Evolutionary conservation across 2,797 vertebrate species (phyloP).

Genomic region (Hyperoplus immaculatus): DNA sequence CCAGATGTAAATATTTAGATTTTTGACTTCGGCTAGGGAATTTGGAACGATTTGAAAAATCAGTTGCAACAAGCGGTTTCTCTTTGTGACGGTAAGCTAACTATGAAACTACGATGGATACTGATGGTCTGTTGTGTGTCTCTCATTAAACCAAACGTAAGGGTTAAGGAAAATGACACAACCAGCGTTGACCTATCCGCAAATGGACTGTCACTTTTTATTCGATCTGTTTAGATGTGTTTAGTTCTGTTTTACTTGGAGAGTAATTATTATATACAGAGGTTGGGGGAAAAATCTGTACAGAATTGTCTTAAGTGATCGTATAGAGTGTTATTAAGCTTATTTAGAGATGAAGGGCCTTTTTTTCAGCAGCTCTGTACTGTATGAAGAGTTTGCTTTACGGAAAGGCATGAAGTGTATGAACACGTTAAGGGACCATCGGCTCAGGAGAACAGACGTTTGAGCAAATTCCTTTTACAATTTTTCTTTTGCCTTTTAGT

Average conservation of each 20-base stretch:
- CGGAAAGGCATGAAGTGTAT: neutral
- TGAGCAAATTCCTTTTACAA: neutral
- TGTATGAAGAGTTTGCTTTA: conserved; percentile 1
- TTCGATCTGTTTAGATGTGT: neutral
- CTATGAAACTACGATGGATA: neutral
- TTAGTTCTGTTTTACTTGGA: conserved; percentile 23
- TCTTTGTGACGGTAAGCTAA: no score
- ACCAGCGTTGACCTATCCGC: neutral
- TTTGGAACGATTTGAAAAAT: neutral
- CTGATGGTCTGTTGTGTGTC: neutral
- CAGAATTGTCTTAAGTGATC: conserved; percentile 44
- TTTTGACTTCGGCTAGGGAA: neutral
- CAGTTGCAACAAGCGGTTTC: neutral
- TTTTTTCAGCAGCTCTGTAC: conserved; percentile 1
- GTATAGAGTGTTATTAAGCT: conserved; percentile 27
- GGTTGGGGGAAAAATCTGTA: conserved; percentile 8
- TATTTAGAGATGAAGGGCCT: conserved; percentile 18
- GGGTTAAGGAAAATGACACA: neutral
- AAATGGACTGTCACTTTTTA: neutral
- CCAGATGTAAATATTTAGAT: neutral
- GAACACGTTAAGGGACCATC: conserved; percentile 45
- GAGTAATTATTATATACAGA: conserved; percentile 6
- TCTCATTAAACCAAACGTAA: conserved; percentile 2
- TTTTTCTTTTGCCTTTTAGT: neutral
- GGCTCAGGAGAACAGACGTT: conserved; percentile 30